Base-by-base conservation (phyloP, 2,888 invertebrate genomes). In the Xestia c-nigrum region DNA sequence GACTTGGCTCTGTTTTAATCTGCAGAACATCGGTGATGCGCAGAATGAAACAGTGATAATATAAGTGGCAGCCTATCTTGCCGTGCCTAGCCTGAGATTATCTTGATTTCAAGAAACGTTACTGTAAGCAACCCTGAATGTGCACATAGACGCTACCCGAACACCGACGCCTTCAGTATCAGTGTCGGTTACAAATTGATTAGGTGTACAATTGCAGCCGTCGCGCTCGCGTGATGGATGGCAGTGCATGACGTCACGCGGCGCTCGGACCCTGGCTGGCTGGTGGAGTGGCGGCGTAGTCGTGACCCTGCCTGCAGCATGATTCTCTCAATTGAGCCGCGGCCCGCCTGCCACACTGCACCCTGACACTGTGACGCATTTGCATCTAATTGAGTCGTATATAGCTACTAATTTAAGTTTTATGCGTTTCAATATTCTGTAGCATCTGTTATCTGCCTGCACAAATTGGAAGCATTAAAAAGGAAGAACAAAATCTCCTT, bases 311-410 rank as follows among this genome's bases (percentile, higher is more conserved):
- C 65, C 46, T 50, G 77, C 79, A 74, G 21, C 64, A 74, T 81
- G 79, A 85, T 76, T 85, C 80, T 70, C 75, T 76, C 85, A 88
- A 86, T 87, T 85, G 55, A 78, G 50, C 65, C 24, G 50, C 47
- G 31, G 21, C 57, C 63, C 47, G 50, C 24, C 43, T 55, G 46
- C 19, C 40, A 21, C 43, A 16, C n/a, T 52, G 57, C 72, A 47
- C 47, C 46, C 31, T 72, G 70, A 67, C 66, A 64, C 24, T n/a
- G 43, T 83, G 63, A 83, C 69, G 38, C 61, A 63, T n/a, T 57
- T 59, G 24, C 50, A 50, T 59, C 40, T 50, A 76, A 31, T 24
- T 59, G 57, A 16, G 24, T 46, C 19, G 21, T 24, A 12, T 57
- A 19, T 46, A 46, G 40, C 40, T 43, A 40, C 16, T 21, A 3